Evolutionary conservation across 2,113 vertebrate species (phyloP).

Genomic region (Xenotilapia flavipinnis): DNA sequence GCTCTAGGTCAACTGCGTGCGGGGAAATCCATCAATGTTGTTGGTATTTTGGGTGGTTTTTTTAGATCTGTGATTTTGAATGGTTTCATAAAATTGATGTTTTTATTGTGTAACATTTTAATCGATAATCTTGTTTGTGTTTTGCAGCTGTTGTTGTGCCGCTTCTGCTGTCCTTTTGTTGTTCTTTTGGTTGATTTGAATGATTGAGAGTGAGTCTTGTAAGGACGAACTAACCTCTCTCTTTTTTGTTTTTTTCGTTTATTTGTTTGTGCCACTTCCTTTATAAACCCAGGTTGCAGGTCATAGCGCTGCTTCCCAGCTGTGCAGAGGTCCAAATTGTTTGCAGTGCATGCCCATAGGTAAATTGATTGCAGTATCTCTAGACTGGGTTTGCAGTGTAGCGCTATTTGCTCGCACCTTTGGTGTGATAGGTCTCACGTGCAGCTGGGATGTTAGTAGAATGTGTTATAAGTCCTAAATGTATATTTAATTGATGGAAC

Average conservation of each 20-base stretch:
- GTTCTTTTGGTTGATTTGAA: not conserved
- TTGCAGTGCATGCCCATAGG: not conserved
- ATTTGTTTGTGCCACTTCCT: not conserved
- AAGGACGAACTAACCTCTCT: not conserved
- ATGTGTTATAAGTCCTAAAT: not conserved
- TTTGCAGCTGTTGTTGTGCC: not conserved
- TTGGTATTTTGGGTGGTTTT: not conserved
- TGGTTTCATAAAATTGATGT: not conserved
- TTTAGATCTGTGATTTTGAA: not conserved
- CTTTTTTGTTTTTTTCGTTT: not conserved
- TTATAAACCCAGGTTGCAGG: not conserved
- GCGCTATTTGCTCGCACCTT: not conserved
- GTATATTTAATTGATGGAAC: not conserved
- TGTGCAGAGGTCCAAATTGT: not conserved
- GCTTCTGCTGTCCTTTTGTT: not conserved
- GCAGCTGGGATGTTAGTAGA: not conserved
- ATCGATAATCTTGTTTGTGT: not conserved
- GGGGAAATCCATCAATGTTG: not conserved
- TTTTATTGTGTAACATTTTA: not conserved
- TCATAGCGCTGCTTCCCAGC: not conserved
- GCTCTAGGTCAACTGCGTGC: not conserved
- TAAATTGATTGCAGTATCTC: not conserved
- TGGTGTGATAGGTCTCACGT: not conserved
- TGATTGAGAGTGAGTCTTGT: not conserved
- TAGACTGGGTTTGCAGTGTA: not conserved